Base-by-base conservation (phyloP, 1,140 invertebrate species). In the Palaemon carinicauda region DNA sequence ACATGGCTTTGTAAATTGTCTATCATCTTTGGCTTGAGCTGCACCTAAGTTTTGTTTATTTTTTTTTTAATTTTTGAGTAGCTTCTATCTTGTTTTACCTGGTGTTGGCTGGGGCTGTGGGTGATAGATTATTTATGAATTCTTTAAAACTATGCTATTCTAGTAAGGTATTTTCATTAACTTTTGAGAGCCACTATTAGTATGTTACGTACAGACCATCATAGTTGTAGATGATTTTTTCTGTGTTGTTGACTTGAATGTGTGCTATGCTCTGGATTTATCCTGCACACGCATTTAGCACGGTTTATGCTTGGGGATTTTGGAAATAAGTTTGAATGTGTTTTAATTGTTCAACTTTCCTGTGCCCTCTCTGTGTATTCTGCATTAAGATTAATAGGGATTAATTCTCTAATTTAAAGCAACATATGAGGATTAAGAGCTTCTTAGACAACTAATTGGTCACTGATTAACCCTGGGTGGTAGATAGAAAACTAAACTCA, bases 201-300 rank as follows among this genome's bases (percentile, higher is more conserved):
- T 86, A 86, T 80, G 84, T 86, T 86, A 77, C 77, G 84, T 86
- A 86, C 65, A 86, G 77, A 86, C 78, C 84, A 86, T 80, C 65
- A 79, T 86, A 86, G 84, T 71, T 54, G 84, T 86, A 86, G 84
- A 86, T 86, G 84, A 86, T 86, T 86, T 86, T 86, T 86, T 86
- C 84, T 86, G 84, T 86, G 84, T 86, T 80, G 84, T 86, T 86
- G 84, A 86, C 81, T 85, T 80, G 78, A 83, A 89, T 86, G 86
- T 88, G 86, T 88, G 81, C 86, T 83, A 80, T 88, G 80, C 77
- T 85, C 82, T 86, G 78, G 87, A 85, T 85, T 89, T 88, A 85
- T 89, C 82, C 77, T 79, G 82, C 81, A 82, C 86, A 82, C 86
- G 86, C 88, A 84, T 82, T 87, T 80, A 87, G 82, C 80, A 85